Conservation (phyloP, 2,888 invertebrate genomes). For the Xestia ashworthii region DNA sequence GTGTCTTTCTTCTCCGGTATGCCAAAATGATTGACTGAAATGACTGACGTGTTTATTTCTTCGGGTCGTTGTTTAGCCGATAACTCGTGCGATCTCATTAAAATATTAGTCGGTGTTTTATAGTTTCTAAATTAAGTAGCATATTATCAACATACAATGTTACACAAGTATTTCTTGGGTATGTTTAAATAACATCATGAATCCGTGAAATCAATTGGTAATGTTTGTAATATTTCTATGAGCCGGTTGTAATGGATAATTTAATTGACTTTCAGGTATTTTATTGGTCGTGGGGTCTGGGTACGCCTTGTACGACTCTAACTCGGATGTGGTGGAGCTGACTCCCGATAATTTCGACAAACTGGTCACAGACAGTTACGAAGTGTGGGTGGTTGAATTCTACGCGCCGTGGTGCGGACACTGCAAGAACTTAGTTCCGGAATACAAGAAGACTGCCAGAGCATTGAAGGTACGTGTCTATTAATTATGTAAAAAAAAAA, state of each 20-base stretch:
- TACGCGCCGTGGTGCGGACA: slow-evolving; percentile 99
- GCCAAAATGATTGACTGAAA: slow-evolving; percentile 78
- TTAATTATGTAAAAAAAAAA: slow-evolving; percentile 52
- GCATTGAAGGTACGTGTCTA: slow-evolving; percentile 94
- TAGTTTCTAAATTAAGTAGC: slow-evolving; percentile 70
- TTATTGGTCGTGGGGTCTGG: slow-evolving; percentile 80
- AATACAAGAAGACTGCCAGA: slow-evolving; percentile 97
- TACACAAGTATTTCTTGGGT: slow-evolving; percentile 80
- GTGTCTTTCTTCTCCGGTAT: slow-evolving; percentile 58
- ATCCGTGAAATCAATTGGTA: slow-evolving; percentile 70
- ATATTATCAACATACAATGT: slow-evolving; percentile 78
- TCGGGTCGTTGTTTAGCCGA: slow-evolving; percentile 62
- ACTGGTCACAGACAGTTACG: slow-evolving; percentile 95
- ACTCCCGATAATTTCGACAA: slow-evolving; percentile 97
- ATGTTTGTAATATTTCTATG: slow-evolving; percentile 24
- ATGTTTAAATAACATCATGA: slow-evolving; percentile 81
- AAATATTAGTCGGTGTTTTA: slow-evolving; percentile 63
- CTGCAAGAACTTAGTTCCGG: slow-evolving; percentile 97
- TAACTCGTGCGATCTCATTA: slow-evolving; percentile 68
- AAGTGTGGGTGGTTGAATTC: slow-evolving; percentile 98
- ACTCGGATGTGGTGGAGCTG: slow-evolving; percentile 95
- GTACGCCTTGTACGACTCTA: slow-evolving; percentile 91
- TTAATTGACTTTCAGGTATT: slow-evolving; percentile 79
- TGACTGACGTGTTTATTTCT: slow-evolving; percentile 84
- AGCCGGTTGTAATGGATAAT: slow-evolving; percentile 59